Conservation (phyloP, 2,113 vertebrate species). For the Sphaerodactylus townsendi region DNA sequence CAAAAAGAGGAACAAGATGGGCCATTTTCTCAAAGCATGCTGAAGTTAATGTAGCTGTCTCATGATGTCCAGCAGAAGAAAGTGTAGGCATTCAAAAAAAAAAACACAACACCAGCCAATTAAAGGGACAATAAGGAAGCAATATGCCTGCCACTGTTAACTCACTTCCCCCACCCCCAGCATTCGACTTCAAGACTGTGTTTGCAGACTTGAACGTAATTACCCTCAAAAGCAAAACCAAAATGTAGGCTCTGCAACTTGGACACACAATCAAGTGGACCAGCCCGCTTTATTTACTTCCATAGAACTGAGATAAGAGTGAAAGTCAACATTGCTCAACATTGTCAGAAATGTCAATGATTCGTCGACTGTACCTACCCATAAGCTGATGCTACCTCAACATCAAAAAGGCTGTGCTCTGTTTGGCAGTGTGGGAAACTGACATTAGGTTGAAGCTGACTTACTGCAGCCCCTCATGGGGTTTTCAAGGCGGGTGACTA, state of each 20-base stretch:
- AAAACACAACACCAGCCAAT: slow-evolving; percentile 1
- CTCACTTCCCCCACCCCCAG: background rate
- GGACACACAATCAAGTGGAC: background rate
- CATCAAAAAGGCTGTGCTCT: background rate
- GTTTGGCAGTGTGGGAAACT: background rate
- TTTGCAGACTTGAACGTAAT: background rate
- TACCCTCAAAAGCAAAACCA: background rate
- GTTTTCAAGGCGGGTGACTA: too few species aligned
- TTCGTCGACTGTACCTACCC: background rate
- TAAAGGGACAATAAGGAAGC: background rate
- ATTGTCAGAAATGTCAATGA: accelerated
- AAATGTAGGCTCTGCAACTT: background rate
- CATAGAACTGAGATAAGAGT: accelerated
- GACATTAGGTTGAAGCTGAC: too few species aligned
- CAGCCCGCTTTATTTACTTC: background rate
- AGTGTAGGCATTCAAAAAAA: background rate
- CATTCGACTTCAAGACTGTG: background rate
- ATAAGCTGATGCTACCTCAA: background rate
- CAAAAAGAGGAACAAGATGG: background rate
- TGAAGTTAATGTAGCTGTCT: background rate
- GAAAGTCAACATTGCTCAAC: accelerated
- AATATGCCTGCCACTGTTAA: accelerated
- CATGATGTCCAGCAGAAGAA: background rate
- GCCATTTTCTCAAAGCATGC: background rate
- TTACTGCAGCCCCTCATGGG: too few species aligned